Evolutionary conservation across 2,113 vertebrate genomes (phyloP).

Genomic region (Synodontis membranacea): DNA sequence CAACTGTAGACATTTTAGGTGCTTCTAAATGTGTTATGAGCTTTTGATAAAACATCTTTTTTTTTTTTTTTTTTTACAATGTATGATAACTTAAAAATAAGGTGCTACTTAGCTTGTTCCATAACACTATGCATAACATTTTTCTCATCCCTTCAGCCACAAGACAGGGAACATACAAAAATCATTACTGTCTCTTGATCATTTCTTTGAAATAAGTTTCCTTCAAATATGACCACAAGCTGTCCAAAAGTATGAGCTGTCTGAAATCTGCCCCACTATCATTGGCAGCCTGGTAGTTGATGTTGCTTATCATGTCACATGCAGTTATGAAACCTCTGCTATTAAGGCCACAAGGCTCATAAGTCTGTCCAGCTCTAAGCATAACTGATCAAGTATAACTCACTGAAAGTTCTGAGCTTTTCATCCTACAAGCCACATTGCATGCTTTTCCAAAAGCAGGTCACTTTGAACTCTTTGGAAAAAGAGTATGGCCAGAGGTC

Average conservation of each 20-base stretch:
- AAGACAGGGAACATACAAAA: background rate
- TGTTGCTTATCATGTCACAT: conserved; percentile 18
- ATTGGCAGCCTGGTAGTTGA: conserved; percentile 10
- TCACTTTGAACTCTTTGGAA: conserved; percentile 34
- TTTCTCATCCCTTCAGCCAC: background rate
- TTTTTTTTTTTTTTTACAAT: background rate
- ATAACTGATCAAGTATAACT: conserved; percentile 38
- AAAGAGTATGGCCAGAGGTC: conserved; percentile 37
- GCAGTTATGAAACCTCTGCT: conserved; percentile 26
- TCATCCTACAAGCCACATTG: conserved; percentile 32
- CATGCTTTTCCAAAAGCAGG: conserved; percentile 6
- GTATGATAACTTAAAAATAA: background rate
- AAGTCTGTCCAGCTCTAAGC: conserved; percentile 20
- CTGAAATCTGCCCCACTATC: background rate
- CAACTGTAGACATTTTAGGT: too few species aligned
- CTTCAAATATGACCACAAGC: conserved; percentile 9
- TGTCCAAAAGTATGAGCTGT: background rate
- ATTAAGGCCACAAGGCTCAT: background rate
- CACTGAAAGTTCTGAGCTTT: conserved; percentile 31
- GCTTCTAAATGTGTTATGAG: background rate
- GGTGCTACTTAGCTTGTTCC: background rate
- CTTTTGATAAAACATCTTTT: background rate
- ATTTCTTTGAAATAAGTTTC: conserved; percentile 21
- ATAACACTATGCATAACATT: background rate
- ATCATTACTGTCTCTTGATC: too few species aligned